Evolutionary conservation across 2,888 invertebrate genomes (phyloP).

Genomic region (Neuroscelio doddi): DNA sequence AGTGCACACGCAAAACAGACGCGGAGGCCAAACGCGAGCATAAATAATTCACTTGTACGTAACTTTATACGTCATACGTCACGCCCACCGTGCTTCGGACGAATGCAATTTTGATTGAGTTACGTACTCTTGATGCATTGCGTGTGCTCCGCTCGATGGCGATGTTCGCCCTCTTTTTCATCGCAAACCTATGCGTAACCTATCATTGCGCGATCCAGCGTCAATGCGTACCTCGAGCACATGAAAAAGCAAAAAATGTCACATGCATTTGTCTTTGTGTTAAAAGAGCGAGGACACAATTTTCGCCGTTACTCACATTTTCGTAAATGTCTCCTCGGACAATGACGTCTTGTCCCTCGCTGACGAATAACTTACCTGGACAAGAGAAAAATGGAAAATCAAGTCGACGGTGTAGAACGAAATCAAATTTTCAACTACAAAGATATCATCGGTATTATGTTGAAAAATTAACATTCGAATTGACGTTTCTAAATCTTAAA

Average conservation of each 20-base stretch:
- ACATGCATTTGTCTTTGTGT: constrained; percentile 4
- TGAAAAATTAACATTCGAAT: no score
- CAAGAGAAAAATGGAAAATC: no score
- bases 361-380: no score
- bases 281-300: not conserved
- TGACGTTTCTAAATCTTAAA: no score
- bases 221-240: constrained; percentile 36
- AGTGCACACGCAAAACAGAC: constrained; percentile 7
- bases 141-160: constrained; percentile 23
- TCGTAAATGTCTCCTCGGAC: no score
- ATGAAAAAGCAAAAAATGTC: constrained; percentile 16
- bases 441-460: no score
- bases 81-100: constrained; percentile 35
- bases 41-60: constrained; percentile 58
- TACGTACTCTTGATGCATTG: constrained; percentile 33
- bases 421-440: no score
- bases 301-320: no score
- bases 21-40: constrained; percentile 34
- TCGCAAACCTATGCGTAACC: constrained; percentile 19
- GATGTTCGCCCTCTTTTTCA: constrained; percentile 8
- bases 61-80: constrained; percentile 39
- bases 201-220: constrained; percentile 27
- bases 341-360: no score
- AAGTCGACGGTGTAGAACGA: no score
- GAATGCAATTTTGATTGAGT: constrained; percentile 48